Percentiles rank a stretch among this genome's conserved stretches.
Evolutionary conservation across 2,113 vertebrate genomes (phyloP).

Genomic region (Brienomyrus longianalis): DNA sequence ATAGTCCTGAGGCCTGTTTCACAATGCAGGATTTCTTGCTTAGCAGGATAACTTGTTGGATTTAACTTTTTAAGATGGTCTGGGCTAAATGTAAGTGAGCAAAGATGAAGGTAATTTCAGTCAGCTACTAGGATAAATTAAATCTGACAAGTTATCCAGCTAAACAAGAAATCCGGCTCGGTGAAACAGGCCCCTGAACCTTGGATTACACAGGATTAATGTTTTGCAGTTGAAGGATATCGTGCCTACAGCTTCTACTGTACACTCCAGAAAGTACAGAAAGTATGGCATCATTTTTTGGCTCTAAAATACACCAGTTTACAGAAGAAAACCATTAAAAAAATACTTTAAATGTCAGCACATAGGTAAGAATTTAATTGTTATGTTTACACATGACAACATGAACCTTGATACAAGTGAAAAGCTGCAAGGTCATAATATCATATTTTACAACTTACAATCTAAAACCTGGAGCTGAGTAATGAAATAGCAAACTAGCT

Average conservation of each 20-base stretch:
- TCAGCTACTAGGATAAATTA: not conserved
- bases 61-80: not conserved
- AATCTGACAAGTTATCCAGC: not conserved
- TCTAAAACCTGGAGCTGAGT: not conserved
- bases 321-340: not conserved
- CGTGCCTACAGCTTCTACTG: not conserved
- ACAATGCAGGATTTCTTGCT: not conserved
- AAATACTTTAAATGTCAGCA: not conserved
- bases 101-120: not conserved
- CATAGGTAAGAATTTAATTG: not conserved
- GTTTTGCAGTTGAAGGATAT: not conserved
- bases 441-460: not conserved
- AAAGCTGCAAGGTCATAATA: not conserved
- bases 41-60: not conserved
- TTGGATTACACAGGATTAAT: not conserved
- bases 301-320: not conserved
- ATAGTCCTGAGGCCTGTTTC: not conserved
- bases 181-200: not conserved
- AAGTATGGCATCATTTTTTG: not conserved
- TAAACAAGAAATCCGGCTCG: not conserved
- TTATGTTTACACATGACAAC: not conserved
- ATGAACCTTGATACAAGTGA: not conserved
- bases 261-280: not conserved
- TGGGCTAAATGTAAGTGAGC: not conserved
- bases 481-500: not conserved